phyloP scores from a whole-genome alignment of 1,140 invertebrate genomes.

The Eumaeus atala region DNA sequence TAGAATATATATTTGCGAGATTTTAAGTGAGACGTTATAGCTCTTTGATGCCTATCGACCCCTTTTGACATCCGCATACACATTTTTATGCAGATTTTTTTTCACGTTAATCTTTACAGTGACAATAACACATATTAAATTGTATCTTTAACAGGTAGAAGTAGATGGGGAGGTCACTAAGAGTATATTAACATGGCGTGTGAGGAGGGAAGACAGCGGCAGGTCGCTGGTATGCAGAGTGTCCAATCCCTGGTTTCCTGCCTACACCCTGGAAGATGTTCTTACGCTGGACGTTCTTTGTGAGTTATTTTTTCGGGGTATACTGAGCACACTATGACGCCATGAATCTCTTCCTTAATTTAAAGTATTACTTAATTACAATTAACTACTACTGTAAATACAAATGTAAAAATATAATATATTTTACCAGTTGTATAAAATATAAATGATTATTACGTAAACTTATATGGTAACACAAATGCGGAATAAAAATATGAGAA shows the following conservation, averaged over 20 bases:
- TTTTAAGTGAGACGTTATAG: no score
- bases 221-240: conserved; percentile 88
- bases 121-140: no score
- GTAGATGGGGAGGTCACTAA: conserved; percentile 57
- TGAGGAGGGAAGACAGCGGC: conserved; percentile 79
- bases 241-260: conserved; percentile 91
- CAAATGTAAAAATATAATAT: neutral
- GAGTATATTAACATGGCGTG: conserved; percentile 53
- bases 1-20: no score
- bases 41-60: no score
- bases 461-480: no score
- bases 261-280: conserved; percentile 84
- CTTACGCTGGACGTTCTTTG: conserved; percentile 87
- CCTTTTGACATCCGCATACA: no score
- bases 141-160: conserved; percentile 37
- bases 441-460: no score
- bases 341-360: no score
- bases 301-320: conserved; percentile 75
- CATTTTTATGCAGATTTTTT: no score
- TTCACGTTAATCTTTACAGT: no score
- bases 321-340: no score
- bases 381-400: neutral
- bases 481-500: neutral
- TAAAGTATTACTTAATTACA: neutral
- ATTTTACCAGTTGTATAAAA: neutral